Evolutionary conservation across 2,797 vertebrate genomes (phyloP).

Genomic region (Chelon auratus): DNA sequence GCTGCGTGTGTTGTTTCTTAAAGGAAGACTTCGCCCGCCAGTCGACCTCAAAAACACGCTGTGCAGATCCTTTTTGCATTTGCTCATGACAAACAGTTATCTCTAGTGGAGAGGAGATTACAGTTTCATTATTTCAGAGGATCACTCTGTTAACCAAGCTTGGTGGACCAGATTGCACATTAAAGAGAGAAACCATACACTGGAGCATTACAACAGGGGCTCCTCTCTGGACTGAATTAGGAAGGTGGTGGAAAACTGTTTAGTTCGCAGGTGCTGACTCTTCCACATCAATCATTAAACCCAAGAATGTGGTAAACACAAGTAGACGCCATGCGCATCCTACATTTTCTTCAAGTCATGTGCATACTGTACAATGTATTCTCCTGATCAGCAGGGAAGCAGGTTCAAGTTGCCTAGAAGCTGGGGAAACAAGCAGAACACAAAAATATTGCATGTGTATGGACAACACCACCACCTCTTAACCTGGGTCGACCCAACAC

Average conservation of each 20-base stretch:
- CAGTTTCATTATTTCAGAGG: constrained; percentile 28
- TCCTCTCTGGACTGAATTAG: constrained; percentile 7
- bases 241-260: constrained; percentile 5
- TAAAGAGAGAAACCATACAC: constrained; percentile 33
- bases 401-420: too few species aligned
- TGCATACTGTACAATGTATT: not conserved
- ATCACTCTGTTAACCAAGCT: constrained; percentile 16
- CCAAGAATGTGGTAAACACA: not conserved
- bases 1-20: constrained; percentile 32
- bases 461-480: too few species aligned
- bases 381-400: not conserved
- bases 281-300: constrained; percentile 18
- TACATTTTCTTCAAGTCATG: not conserved
- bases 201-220: not conserved
- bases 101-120: not conserved
- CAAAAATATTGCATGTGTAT: too few species aligned
- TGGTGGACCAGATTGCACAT: constrained; percentile 29
- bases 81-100: not conserved
- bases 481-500: too few species aligned
- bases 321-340: not conserved
- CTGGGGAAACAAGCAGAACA: too few species aligned
- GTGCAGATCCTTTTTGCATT: constrained; percentile 11
- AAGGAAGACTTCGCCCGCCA: constrained; percentile 30
- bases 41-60: constrained; percentile 10
- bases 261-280: constrained; percentile 7